phyloP scores from a whole-genome alignment of 37 sponge, comb jelly and placozoan species.

The Chondrilla cf. caribensis region DNA sequence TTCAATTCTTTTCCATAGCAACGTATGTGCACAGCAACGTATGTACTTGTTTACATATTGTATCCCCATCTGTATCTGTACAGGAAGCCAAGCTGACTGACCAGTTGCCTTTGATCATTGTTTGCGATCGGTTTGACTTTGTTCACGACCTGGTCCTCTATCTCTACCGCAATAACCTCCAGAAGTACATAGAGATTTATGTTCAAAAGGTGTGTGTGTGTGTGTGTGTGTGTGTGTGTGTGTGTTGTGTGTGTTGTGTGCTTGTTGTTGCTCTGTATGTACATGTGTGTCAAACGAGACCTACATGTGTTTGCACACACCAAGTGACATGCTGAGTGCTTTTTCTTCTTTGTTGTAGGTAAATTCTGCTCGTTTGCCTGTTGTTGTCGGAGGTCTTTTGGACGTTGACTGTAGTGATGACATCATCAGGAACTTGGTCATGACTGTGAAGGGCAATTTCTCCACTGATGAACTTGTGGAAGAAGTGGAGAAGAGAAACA shows the following conservation, averaged over 20 bases:
- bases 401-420: conserved; percentile 98
- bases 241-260: conserved; percentile 18
- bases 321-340: not conserved
- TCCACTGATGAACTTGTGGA: conserved; percentile 98
- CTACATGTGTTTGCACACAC: not conserved
- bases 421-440: conserved; percentile 94
- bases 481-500: conserved; percentile 93
- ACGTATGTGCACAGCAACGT: no score
- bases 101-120: conserved; percentile 98
- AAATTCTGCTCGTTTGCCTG: conserved; percentile 95
- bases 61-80: no score
- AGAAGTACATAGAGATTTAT: conserved; percentile 99
- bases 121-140: conserved; percentile 99
- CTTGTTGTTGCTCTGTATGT: not conserved
- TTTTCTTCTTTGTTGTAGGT: conserved; percentile 62
- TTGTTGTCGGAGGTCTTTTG: conserved; percentile 95
- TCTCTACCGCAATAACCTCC: conserved; percentile 95
- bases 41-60: no score
- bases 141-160: conserved; percentile 99
- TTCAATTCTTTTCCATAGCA: no score
- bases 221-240: conserved; percentile 35
- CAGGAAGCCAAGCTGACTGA: conserved; percentile 98
- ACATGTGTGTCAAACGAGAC: not conserved
- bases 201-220: conserved; percentile 93
- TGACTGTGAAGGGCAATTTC: conserved; percentile 89